phyloP scores from a whole-genome alignment of 2,888 invertebrate species.

The Eilema griseolum region DNA sequence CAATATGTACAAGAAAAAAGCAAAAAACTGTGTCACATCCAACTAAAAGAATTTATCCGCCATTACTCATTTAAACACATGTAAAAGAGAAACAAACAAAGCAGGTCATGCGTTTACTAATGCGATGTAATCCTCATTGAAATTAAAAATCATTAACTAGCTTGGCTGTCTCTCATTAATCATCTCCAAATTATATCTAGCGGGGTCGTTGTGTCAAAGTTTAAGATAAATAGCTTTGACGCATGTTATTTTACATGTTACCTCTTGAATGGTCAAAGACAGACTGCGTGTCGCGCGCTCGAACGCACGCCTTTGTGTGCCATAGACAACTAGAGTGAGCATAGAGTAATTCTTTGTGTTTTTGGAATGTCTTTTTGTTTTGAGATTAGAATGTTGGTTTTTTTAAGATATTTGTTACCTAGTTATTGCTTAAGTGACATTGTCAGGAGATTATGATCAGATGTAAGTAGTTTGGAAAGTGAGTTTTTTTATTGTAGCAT shows the following conservation, averaged over 20 bases:
- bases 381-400: constrained; percentile 45
- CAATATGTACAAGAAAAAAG: constrained; percentile 8
- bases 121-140: constrained; percentile 73
- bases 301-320: constrained; percentile 63
- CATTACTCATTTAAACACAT: constrained; percentile 47
- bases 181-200: constrained; percentile 62
- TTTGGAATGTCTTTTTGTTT: constrained; percentile 60
- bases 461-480: constrained; percentile 23
- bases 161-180: constrained; percentile 39
- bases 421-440: constrained; percentile 15
- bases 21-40: constrained; percentile 27
- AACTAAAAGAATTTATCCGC: constrained; percentile 44
- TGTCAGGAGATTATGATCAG: constrained; percentile 27
- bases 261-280: constrained; percentile 59
- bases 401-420: constrained; percentile 23
- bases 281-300: constrained; percentile 71
- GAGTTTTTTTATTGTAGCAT: background rate
- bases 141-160: constrained; percentile 72
- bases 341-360: constrained; percentile 58
- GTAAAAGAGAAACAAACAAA: constrained; percentile 47
- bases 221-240: constrained; percentile 65
- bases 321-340: constrained; percentile 64
- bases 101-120: constrained; percentile 57
- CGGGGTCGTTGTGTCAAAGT: constrained; percentile 53
- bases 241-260: constrained; percentile 57